Percentiles rank a stretch among this genome's conserved stretches.
Conservation (phyloP, 2,113 vertebrate genomes). For the Isichthys henryi region DNA sequence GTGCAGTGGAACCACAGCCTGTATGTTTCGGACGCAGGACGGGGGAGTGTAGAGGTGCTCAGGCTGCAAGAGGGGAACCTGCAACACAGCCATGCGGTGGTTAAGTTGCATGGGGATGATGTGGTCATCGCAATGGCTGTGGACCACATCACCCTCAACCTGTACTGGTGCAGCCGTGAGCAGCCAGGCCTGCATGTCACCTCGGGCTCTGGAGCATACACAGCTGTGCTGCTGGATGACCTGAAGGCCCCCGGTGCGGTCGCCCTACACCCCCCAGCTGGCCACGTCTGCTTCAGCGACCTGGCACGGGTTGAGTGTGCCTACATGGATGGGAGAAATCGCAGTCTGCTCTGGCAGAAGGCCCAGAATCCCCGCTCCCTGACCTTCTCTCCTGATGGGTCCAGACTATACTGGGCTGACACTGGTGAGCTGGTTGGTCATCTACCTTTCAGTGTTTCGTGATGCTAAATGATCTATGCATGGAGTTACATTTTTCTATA, state of each 20-base stretch:
- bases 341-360: slow-evolving; percentile 61
- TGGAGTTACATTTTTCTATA: not conserved
- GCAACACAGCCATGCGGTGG: slow-evolving; percentile 21
- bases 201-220: slow-evolving; percentile 46
- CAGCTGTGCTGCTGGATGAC: slow-evolving; percentile 54
- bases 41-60: slow-evolving; percentile 55
- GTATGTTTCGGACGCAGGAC: slow-evolving; percentile 61
- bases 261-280: slow-evolving; percentile 61
- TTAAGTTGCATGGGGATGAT: slow-evolving; percentile 57
- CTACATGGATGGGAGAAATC: slow-evolving; percentile 67
- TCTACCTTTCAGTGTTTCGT: not conserved
- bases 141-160: slow-evolving; percentile 75
- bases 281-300: slow-evolving; percentile 71
- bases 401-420: slow-evolving; percentile 79
- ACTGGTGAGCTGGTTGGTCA: slow-evolving; percentile 46
- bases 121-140: slow-evolving; percentile 62
- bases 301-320: slow-evolving; percentile 62
- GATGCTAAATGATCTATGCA: not conserved
- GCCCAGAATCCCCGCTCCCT: slow-evolving; percentile 60
- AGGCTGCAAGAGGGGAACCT: slow-evolving; percentile 60
- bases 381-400: slow-evolving; percentile 56
- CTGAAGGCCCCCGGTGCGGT: slow-evolving; percentile 54
- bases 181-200: slow-evolving; percentile 60
- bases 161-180: slow-evolving; percentile 76
- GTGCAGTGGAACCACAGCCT: slow-evolving; percentile 57